Evolutionary conservation across 1,140 invertebrate genomes (phyloP), one percentile per base, ranked within the genome.

Genomic region (Polypedilum vanderplanki): DNA sequence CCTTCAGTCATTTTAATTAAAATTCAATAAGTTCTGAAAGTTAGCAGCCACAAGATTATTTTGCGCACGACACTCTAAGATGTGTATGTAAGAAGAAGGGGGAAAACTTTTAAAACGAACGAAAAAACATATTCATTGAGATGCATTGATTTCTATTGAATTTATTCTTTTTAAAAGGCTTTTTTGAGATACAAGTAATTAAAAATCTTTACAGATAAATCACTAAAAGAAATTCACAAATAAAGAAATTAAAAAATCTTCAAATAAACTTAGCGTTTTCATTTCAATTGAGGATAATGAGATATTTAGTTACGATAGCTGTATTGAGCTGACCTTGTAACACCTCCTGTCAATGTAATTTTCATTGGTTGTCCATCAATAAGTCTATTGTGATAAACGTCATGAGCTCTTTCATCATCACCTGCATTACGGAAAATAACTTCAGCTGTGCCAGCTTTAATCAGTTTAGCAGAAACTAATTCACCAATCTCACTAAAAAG

Each of bases 401-500:
- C 92, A 7, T 96, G 92, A 33, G 95, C 95, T 81, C 90, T 90
- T 75, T 92, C 88, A 65, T 95, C 95, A 85, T 96, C 93, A 77
- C 93, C 90, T 74, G 91, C 83, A 46, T 88, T 90, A 78, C 92
- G 90, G 80, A 95, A 97, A 77, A 96, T 91, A 10, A 97, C 93
- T 85, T 97, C 94, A 0, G 94, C 95, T 10, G 90, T 90, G 5
- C 95, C 94, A 4, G 90, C 88, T 74, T 93, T 88, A n/a, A 96
- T 89, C 78, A 97, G 85, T 78, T 90, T 88, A 1, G 93, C 93
- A 77, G 91, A 89, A 57, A 93, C 83, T 79, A 98, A 86, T 73
- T 93, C 89, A 10, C 95, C 95, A 76, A 97, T 90, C 80, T 95
- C 94, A 80, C 93, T 93, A 86, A 97, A 97, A 73, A 98, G 85